Percentiles rank a stretch among this genome's conserved stretches.
Conservation (phyloP, 2,888 invertebrate species). For the Lasioglossum vierecki region DNA sequence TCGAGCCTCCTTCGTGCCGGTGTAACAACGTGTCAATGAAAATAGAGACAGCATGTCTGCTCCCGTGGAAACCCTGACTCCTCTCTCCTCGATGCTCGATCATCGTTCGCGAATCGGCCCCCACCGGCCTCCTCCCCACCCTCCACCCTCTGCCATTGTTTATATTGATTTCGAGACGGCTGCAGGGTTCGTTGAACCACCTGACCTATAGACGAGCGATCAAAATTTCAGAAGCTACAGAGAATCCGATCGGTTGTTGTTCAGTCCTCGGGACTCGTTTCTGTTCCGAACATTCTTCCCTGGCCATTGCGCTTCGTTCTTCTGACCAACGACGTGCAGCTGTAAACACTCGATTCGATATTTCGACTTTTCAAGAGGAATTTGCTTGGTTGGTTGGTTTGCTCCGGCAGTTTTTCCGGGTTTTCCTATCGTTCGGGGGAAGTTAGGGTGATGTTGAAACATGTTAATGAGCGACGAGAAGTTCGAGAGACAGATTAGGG, state of each 20-base stretch:
- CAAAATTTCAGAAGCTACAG: not conserved
- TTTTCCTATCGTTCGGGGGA: not conserved
- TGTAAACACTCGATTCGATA: not conserved
- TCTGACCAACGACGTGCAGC: not conserved
- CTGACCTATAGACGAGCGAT: conserved; percentile 2
- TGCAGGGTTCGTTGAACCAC: not conserved
- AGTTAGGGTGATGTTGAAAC: no score
- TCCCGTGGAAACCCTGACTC: conserved; percentile 27
- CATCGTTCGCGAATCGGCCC: conserved; percentile 6
- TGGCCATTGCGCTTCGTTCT: not conserved
- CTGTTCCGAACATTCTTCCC: not conserved
- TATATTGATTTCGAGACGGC: not conserved
- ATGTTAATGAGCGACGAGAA: no score
- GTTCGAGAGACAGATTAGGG: no score
- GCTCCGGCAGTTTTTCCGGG: accelerated
- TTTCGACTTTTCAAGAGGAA: not conserved
- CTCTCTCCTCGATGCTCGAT: conserved; percentile 20
- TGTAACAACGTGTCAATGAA: conserved; percentile 70
- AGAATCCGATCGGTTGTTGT: not conserved
- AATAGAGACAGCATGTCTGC: conserved; percentile 64
- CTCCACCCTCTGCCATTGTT: not conserved
- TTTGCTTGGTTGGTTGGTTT: not conserved
- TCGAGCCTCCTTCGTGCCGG: conserved; percentile 63
- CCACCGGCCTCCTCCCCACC: not conserved
- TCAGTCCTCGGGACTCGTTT: not conserved